These are phyloP conservation scores for Gulo gulo DNA, from an alignment of 2,113 vertebrate genomes.

Conservation along the genomic window DNA sequence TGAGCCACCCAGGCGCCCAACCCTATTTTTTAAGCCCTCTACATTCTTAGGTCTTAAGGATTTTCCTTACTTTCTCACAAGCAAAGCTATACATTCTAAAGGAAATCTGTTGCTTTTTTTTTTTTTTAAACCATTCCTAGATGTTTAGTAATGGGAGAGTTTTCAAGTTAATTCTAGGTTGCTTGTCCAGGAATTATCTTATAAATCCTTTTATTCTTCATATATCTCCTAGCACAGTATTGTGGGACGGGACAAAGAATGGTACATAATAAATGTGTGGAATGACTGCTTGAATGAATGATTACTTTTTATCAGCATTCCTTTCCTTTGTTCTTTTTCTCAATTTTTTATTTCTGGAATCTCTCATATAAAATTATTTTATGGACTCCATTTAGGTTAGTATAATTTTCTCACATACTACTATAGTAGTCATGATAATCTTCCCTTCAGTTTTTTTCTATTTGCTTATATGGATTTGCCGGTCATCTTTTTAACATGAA, in stretches of 20 bases:
- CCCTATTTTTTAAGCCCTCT: not conserved
- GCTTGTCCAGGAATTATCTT: not conserved
- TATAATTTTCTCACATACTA: conserved; percentile 22
- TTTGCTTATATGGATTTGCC: not conserved
- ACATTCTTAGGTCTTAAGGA: conserved; percentile 14
- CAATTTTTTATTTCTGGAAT: conserved; percentile 1
- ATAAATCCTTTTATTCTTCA: conserved; percentile 32
- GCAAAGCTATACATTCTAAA: not conserved
- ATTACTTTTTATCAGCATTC: not conserved
- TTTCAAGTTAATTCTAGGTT: conserved; percentile 41
- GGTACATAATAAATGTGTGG: not conserved
- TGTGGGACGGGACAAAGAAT: not conserved
- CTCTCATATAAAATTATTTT: conserved; percentile 49
- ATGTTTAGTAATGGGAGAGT: not conserved
- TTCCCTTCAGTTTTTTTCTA: not conserved
- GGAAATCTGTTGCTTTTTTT: not conserved
- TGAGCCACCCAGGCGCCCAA: not conserved
- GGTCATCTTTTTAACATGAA: not conserved
- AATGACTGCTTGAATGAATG: not conserved
- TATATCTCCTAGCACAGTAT: not conserved
- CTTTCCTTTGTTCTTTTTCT: conserved; percentile 29
- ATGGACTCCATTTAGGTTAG: conserved; percentile 41
- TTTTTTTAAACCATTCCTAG: conserved; percentile 26
- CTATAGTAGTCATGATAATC: not conserved
- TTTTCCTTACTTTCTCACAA: conserved; percentile 31